A percentile compares a stretch with the other conserved stretches of the same genome.
These are phyloP conservation scores for Rhabdomys dilectus DNA, from an alignment of 2,113 vertebrate genomes.

Conservation along the genomic window DNA sequence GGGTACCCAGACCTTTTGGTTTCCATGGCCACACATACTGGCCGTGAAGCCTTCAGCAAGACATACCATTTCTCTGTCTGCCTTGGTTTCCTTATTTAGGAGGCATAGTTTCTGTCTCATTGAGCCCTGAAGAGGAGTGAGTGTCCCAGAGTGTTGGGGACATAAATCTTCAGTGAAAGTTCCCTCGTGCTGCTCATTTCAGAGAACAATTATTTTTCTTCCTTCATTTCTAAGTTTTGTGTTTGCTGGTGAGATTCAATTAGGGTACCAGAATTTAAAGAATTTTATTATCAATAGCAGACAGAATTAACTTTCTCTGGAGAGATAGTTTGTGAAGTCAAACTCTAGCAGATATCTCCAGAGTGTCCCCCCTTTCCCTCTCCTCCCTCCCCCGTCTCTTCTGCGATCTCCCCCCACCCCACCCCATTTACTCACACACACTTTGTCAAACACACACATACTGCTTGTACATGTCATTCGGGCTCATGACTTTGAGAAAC, in stretches of 20 bases:
- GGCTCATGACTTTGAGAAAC: conserved; percentile 34
- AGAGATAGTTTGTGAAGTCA: conserved; percentile 27
- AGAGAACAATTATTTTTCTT: conserved; percentile 22
- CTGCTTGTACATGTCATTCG: conserved; percentile 1
- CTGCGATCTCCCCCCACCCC: no score
- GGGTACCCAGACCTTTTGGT: not conserved
- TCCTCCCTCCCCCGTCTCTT: no score
- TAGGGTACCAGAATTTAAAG: conserved; percentile 16
- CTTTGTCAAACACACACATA: not conserved
- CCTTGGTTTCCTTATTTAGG: not conserved
- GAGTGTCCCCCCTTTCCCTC: not conserved
- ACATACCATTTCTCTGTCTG: not conserved
- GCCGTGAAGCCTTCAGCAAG: not conserved
- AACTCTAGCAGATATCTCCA: not conserved
- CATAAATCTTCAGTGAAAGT: conserved; percentile 1
- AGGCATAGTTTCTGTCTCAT: not conserved
- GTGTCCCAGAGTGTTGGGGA: not conserved
- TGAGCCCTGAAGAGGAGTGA: not conserved
- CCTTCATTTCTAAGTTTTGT: conserved; percentile 41
- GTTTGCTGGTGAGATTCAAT: conserved; percentile 43
- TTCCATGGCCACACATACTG: not conserved
- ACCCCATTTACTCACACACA: not conserved
- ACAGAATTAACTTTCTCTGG: conserved; percentile 43
- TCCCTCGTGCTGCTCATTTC: not conserved
- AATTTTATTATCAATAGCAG: not conserved